Percentiles rank a stretch among this genome's conserved stretches.
Evolutionary conservation across 2,888 invertebrate genomes (phyloP).

Genomic region (Ectemnius lituratus): DNA sequence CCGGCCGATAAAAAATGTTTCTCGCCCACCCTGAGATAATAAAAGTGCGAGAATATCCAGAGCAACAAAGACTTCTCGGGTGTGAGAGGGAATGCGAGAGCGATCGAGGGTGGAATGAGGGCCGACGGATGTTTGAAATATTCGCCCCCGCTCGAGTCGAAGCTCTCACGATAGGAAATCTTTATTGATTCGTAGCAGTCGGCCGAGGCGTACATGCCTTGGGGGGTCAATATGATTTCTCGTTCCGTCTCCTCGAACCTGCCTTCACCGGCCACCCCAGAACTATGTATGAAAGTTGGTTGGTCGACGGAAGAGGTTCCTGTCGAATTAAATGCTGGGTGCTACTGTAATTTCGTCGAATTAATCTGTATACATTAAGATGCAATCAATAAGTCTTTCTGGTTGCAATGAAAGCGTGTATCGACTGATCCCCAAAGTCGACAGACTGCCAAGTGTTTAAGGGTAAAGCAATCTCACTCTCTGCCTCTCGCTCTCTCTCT

Average conservation of each 20-base stretch:
- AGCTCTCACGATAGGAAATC: slow-evolving; percentile 71
- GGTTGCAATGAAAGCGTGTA: slow-evolving; percentile 23
- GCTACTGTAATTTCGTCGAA: too few relatives aligned
- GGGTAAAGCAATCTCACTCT: slow-evolving; percentile 55
- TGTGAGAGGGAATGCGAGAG: slow-evolving; percentile 32
- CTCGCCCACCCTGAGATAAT: slow-evolving; percentile 68
- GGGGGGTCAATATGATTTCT: slow-evolving; percentile 71
- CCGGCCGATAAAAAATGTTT: slow-evolving; percentile 73
- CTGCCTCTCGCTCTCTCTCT: slow-evolving; percentile 41
- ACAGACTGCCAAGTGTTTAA: slow-evolving; percentile 47
- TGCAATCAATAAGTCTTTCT: slow-evolving; percentile 14
- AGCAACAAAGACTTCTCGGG: slow-evolving; percentile 35
- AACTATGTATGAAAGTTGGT: slow-evolving; percentile 15
- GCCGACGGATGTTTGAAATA: slow-evolving; percentile 72
- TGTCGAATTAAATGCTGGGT: too few relatives aligned
- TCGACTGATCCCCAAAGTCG: slow-evolving; percentile 31
- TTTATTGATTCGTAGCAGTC: slow-evolving; percentile 75
- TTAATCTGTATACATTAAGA: background rate
- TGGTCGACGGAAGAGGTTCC: background rate
- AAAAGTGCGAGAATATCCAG: slow-evolving; percentile 72
- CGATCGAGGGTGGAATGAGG: slow-evolving; percentile 35
- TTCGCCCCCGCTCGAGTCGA: slow-evolving; percentile 63
- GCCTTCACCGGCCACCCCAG: slow-evolving; percentile 21
- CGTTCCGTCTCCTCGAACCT: slow-evolving; percentile 35
- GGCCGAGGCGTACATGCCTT: slow-evolving; percentile 65